Evolutionary conservation across 2,797 vertebrate species (phyloP).

Genomic region (Eospalax fontanierii): DNA sequence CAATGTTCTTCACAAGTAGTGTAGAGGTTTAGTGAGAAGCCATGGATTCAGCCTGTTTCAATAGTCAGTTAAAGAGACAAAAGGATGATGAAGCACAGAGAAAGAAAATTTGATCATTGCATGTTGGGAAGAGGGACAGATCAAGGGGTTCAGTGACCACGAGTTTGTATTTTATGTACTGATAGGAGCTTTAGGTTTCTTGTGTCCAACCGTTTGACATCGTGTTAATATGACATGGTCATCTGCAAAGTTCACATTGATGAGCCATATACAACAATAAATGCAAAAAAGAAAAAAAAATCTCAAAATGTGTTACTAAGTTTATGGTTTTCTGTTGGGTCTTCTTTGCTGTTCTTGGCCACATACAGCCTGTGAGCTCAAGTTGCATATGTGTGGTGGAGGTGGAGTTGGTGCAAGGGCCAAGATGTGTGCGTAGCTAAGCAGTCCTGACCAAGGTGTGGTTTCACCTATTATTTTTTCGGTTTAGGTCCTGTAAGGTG

Average conservation of each 20-base stretch:
- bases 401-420: not conserved
- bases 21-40: not conserved
- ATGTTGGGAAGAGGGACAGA: not conserved
- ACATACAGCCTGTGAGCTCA: no score
- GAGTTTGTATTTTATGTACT: not conserved
- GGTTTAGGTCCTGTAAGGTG: no score
- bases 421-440: not conserved
- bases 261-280: no score
- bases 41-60: not conserved
- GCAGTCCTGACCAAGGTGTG: not conserved
- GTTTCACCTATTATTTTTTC: not conserved
- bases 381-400: not conserved
- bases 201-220: no score
- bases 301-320: no score
- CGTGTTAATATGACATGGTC: no score
- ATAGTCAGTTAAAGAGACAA: not conserved
- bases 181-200: not conserved
- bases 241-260: no score
- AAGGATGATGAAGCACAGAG: fast-evolving
- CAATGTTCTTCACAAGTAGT: not conserved
- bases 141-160: not conserved
- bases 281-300: no score
- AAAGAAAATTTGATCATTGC: not conserved
- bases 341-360: no score
- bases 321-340: no score